Evolutionary conservation across 2,113 vertebrate genomes (phyloP), one percentile per base, ranked within the genome.

Genomic region (Forbesichthys agassizii): DNA sequence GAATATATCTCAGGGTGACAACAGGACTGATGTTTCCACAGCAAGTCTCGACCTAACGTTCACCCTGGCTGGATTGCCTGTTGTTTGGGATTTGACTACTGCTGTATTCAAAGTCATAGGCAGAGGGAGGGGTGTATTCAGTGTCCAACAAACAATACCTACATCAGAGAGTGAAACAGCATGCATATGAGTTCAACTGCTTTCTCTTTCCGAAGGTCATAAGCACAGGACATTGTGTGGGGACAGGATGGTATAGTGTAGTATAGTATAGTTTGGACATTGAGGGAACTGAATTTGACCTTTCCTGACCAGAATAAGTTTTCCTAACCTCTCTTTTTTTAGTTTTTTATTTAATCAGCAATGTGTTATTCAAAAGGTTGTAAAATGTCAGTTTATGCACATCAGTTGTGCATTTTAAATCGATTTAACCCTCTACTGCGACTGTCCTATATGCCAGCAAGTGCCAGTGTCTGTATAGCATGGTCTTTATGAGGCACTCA

Each of bases 401-500:
- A 42, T 42, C 36, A 7, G 13, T 13, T 51, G 13, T 51, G 11
- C 3, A 51, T 51, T 51, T 11, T 13, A 51, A 11, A 42, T 42
- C 6, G 1, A 42, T 42, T 42, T 42, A 8, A 42, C 36, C 4
- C 7, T 42, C 36, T 42, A 42, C 36, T 5, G 36, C 36, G 7
- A 6, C 7, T 42, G 3, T 42, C 36, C 36, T 42, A 8, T 42
- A 8, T 42, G 7, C 5, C 91, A 98, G 96, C 96, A 14, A 95
- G 92, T 66, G 96, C 96, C 84, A 98, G 97, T 56, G 92, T 98
- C 85, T 98, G 96, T 82, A 27, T 27, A 98, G 97, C 1, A 94
- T 96, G 80, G 92, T 97, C 78, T 93, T 99, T 80, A 98, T 98
- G 96, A 93, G 96, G 66, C 94, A 96, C 75, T 91, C 94, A 46